phyloP scores from a whole-genome alignment of 2,888 invertebrate genomes.

The Drosophila subsilvestris region DNA sequence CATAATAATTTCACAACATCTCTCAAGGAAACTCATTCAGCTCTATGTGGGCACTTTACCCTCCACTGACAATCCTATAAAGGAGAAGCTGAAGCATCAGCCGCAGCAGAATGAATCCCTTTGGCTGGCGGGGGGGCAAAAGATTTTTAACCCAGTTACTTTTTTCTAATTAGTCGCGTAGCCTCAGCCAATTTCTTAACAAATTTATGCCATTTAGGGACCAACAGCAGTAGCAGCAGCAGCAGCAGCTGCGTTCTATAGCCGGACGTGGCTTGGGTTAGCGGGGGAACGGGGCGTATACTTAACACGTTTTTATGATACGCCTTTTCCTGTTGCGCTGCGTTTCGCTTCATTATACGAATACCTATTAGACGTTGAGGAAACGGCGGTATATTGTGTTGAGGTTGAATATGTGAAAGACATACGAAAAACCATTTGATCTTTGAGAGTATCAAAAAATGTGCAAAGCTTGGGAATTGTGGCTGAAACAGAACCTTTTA shows the following conservation, averaged over 20 bases:
- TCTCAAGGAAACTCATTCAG: conserved; percentile 3
- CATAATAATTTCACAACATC: background rate
- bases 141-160: conserved; percentile 42
- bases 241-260: background rate
- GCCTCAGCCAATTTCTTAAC: conserved; percentile 44
- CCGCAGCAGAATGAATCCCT: conserved; percentile 5
- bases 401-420: no score
- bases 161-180: conserved; percentile 42
- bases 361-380: no score
- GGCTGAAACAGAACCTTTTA: no score
- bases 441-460: no score
- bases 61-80: background rate
- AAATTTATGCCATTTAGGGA: conserved; percentile 38
- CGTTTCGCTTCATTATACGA: conserved; percentile 10
- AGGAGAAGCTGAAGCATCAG: background rate
- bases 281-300: conserved; percentile 42
- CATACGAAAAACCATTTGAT: no score
- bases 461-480: no score
- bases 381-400: background rate
- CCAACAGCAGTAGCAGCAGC: no score
- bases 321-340: conserved; percentile 32
- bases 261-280: background rate
- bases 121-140: background rate
- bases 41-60: background rate
- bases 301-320: conserved; percentile 54